phyloP scores from a whole-genome alignment of 2,797 vertebrate genomes.

The Anableps anableps region DNA sequence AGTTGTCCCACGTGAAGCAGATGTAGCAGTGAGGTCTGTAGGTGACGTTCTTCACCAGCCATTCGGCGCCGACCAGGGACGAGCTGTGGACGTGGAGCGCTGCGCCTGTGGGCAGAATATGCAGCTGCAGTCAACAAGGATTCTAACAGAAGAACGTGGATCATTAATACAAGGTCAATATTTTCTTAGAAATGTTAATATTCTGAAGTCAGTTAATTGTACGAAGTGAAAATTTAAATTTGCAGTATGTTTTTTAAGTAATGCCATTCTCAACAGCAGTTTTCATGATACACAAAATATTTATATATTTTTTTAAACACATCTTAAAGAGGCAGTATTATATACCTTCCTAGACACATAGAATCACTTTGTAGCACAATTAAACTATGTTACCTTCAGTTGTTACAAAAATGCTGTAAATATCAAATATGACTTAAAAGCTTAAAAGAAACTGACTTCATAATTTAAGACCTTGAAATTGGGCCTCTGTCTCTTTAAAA shows the following conservation, averaged over 20 bases:
- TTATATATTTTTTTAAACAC: not conserved
- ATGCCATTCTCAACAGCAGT: not conserved
- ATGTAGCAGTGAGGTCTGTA: constrained; percentile 90
- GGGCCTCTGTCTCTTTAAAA: too few relatives aligned
- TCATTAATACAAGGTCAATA: not conserved
- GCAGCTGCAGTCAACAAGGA: not conserved
- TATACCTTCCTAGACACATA: too few relatives aligned
- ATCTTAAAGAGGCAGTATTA: too few relatives aligned
- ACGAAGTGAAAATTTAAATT: not conserved
- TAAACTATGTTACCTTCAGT: too few relatives aligned
- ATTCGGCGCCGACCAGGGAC: constrained; percentile 83
- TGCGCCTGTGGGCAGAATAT: constrained; percentile 78
- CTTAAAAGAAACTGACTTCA: too few relatives aligned
- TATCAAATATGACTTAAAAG: too few relatives aligned
- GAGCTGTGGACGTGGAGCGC: constrained; percentile 89
- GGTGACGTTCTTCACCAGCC: constrained; percentile 90
- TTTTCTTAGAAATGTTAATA: not conserved
- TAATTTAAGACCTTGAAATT: too few relatives aligned
- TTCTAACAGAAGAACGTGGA: not conserved
- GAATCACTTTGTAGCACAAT: too few relatives aligned
- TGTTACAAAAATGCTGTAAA: too few relatives aligned
- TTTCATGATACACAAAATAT: not conserved
- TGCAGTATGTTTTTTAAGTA: not conserved
- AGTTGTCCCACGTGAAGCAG: constrained; percentile 82
- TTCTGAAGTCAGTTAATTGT: not conserved